These are phyloP conservation scores for Augiades crinisus DNA, from an alignment of 2,888 invertebrate species.

Conservation along the genomic window DNA sequence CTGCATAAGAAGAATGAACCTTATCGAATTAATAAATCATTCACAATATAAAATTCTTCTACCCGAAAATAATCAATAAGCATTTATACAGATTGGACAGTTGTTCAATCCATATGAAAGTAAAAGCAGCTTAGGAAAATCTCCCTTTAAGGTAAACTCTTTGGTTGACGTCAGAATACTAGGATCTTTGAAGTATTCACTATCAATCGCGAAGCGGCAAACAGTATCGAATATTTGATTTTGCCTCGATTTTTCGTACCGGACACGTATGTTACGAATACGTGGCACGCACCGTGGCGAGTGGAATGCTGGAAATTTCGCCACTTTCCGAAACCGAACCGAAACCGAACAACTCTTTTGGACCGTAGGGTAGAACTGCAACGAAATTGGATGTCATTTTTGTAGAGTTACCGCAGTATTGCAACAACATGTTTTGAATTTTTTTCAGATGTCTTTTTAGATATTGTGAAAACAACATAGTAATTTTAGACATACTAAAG, in stretches of 20 bases:
- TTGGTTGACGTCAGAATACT: not conserved
- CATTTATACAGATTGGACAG: no score
- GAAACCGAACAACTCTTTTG: slow-evolving; percentile 17
- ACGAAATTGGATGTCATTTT: slow-evolving; percentile 15
- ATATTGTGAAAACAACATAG: no score
- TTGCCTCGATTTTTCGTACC: slow-evolving; percentile 7
- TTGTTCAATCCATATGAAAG: no score
- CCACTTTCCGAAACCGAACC: not conserved
- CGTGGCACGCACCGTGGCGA: slow-evolving; percentile 6
- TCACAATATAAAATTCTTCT: no score
- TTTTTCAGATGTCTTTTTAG: no score
- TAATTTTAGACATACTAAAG: no score
- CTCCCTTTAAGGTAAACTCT: no score
- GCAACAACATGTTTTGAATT: no score
- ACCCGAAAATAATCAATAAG: no score
- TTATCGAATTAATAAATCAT: no score
- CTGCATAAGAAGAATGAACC: no score
- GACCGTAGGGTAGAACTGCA: slow-evolving; percentile 15
- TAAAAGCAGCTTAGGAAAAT: no score
- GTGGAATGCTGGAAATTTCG: slow-evolving; percentile 7
- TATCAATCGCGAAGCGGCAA: not conserved
- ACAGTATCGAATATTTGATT: slow-evolving; percentile 7
- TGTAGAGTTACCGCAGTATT: not conserved
- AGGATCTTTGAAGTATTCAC: not conserved
- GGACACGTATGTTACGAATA: not conserved